Percentiles rank a stretch among this genome's conserved stretches.
These are phyloP conservation scores for Sebastes aleutianus DNA, from an alignment of 2,797 vertebrate genomes.

Conservation along the genomic window DNA sequence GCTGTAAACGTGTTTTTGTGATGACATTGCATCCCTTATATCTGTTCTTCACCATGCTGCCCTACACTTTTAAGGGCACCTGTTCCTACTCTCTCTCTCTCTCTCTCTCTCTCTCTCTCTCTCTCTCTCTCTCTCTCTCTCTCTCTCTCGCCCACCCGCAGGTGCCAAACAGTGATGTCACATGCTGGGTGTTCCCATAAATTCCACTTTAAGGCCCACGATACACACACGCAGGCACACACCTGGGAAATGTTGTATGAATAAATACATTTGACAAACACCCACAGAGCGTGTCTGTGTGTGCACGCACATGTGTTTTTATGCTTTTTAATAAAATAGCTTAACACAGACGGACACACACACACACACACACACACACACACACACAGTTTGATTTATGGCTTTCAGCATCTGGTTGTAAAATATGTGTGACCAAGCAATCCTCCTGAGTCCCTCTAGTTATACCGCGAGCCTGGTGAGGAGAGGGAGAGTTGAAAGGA, in stretches of 20 bases:
- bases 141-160: slow-evolving; percentile 71
- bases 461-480: slow-evolving; percentile 23
- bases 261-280: slow-evolving; percentile 73
- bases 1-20: not conserved
- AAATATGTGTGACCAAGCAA: slow-evolving; percentile 73
- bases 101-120: slow-evolving; percentile 67
- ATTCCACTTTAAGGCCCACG: slow-evolving; percentile 76
- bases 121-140: slow-evolving; percentile 59
- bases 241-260: slow-evolving; percentile 60
- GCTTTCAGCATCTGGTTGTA: slow-evolving; percentile 74
- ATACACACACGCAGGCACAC: slow-evolving; percentile 40
- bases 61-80: slow-evolving; percentile 33
- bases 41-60: not conserved
- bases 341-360: slow-evolving; percentile 52
- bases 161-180: slow-evolving; percentile 79
- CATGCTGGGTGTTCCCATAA: slow-evolving; percentile 82
- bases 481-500: slow-evolving; percentile 6
- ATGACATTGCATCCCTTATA: not conserved
- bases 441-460: slow-evolving; percentile 66
- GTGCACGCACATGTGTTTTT: slow-evolving; percentile 62
- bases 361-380: slow-evolving; percentile 38
- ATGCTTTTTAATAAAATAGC: slow-evolving; percentile 70
- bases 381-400: slow-evolving; percentile 65
- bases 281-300: slow-evolving; percentile 54
- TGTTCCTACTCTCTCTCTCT: slow-evolving; percentile 73